phyloP scores from a whole-genome alignment of 2,113 vertebrate species.

The Chlamydotis undulata region DNA sequence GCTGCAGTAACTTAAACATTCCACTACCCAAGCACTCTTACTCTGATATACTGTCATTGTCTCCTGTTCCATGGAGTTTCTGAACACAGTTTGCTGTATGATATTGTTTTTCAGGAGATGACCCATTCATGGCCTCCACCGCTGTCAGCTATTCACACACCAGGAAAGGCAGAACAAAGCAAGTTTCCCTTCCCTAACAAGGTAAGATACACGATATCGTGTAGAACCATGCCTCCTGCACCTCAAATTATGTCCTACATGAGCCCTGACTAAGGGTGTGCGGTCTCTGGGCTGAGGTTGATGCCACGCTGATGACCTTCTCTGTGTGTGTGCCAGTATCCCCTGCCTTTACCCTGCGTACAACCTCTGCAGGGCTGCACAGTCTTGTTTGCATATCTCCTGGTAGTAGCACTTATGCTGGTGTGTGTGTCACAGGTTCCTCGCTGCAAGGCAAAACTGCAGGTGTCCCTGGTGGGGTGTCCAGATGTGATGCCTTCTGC shows the following conservation, averaged over 20 bases:
- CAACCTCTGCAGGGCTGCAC: background rate
- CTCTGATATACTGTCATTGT: background rate
- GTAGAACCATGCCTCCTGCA: background rate
- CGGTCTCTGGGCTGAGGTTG: background rate
- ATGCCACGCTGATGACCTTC: background rate
- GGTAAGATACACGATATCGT: slow-evolving; percentile 68
- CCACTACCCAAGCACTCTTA: background rate
- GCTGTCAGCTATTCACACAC: slow-evolving; percentile 83
- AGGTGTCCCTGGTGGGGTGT: background rate
- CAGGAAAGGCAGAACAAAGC: slow-evolving; percentile 83
- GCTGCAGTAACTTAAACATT: background rate
- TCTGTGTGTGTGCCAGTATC: background rate
- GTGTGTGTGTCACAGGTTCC: background rate
- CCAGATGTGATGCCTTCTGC: background rate
- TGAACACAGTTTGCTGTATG: slow-evolving; percentile 17
- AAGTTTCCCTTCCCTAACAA: slow-evolving; percentile 87
- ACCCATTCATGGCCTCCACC: slow-evolving; percentile 90
- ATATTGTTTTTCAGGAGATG: slow-evolving; percentile 83
- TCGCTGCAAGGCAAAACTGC: background rate
- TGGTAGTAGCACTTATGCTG: background rate
- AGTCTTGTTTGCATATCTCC: background rate
- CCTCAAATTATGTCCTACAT: background rate
- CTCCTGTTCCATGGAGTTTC: background rate
- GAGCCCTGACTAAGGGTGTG: background rate
- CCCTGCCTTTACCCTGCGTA: background rate